Percentiles rank a stretch among this genome's conserved stretches.
Evolutionary conservation across 2,113 vertebrate species (phyloP).

Genomic region (Oryctolagus cuniculus): mOryCun1.1 NC_091437.1:641001-641500

Average conservation of each 20-base stretch:
- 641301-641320: not conserved
- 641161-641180: not conserved
- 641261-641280: not conserved
- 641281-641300: no score
- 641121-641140: not conserved
- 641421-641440: fast-evolving
- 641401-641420: fast-evolving
- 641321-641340: fast-evolving
- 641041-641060: no score
- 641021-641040: not conserved
- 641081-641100: not conserved
- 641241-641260: not conserved
- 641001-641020: no score
- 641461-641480: not conserved
- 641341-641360: not conserved
- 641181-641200: not conserved
- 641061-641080: fast-evolving
- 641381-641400: fast-evolving
- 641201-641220: not conserved
- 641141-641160: not conserved
- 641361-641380: slow-evolving; percentile 34
- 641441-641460: not conserved
- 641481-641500: not conserved
- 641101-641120: not conserved
- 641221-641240: not conserved